A percentile compares a stretch with the other conserved stretches of the same genome.
Evolutionary conservation across 2,797 vertebrate species (phyloP).

Genomic region (Babyrousa celebensis): DNA sequence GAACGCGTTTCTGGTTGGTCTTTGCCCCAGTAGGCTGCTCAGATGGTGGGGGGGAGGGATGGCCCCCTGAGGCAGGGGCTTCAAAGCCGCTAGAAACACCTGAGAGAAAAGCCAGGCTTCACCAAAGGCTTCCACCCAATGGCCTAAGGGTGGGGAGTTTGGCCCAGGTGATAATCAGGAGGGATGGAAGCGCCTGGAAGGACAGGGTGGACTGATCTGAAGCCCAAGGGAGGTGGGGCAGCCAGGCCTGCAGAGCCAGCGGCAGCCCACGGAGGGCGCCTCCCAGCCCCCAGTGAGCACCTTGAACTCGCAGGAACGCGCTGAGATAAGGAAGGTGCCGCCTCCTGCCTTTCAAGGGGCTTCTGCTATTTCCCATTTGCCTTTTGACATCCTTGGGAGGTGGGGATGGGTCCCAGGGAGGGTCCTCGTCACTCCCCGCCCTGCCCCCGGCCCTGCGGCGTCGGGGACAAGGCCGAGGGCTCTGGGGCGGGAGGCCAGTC

Average conservation of each 20-base stretch:
- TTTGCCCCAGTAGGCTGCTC: neutral
- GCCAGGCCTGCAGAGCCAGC: neutral
- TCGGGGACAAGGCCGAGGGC: neutral
- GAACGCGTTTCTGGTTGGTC: neutral
- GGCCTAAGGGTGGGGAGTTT: neutral
- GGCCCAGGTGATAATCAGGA: neutral
- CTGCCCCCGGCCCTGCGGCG: neutral
- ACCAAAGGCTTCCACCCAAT: neutral
- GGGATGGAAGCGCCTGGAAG: neutral
- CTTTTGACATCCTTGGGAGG: neutral
- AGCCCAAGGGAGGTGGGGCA: neutral
- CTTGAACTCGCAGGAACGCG: neutral
- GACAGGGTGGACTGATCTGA: neutral
- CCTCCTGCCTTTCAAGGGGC: neutral
- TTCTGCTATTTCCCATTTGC: neutral
- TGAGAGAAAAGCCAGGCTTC: neutral
- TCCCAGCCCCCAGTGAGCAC: neutral
- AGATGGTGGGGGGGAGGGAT: no score
- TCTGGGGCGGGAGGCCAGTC: neutral
- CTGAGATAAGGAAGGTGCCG: accelerated
- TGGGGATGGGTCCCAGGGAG: neutral
- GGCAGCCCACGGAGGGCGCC: neutral
- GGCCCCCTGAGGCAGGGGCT: neutral
- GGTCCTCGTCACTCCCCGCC: neutral
- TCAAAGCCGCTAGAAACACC: neutral